Conservation (phyloP, 2,888 invertebrate species). For the Lasioglossum malachurum region DNA sequence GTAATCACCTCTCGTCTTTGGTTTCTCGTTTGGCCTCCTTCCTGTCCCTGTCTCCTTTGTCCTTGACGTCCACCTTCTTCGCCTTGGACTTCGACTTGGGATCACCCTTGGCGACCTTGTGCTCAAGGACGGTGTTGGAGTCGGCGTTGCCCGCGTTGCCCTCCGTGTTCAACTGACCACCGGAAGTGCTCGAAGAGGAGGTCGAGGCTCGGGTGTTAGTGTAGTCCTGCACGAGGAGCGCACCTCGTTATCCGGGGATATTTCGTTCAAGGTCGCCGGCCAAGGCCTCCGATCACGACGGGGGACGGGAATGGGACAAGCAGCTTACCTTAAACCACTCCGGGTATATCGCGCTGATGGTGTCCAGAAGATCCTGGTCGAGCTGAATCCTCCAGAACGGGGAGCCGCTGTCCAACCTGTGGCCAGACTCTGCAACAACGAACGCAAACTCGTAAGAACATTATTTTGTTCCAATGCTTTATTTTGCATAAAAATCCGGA, state of each 20-base stretch:
- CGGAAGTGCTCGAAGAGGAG: constrained; percentile 73
- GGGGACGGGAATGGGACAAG: constrained; percentile 21
- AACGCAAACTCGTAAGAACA: background rate
- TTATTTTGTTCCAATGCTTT: too few relatives aligned
- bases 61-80: constrained; percentile 78
- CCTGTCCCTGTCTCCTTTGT: constrained; percentile 71
- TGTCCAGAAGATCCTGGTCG: constrained; percentile 96
- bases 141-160: constrained; percentile 74
- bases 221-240: constrained; percentile 79
- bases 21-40: constrained; percentile 79
- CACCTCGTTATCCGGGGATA: constrained; percentile 67
- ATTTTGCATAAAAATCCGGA: background rate
- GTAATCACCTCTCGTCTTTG: constrained; percentile 70
- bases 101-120: constrained; percentile 76
- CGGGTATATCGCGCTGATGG: constrained; percentile 96
- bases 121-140: constrained; percentile 74
- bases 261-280: constrained; percentile 55
- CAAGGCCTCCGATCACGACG: constrained; percentile 38
- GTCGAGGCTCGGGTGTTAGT: constrained; percentile 81
- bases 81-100: constrained; percentile 79
- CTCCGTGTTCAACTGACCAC: constrained; percentile 75
- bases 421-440: constrained; percentile 90
- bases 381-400: constrained; percentile 96
- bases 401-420: constrained; percentile 89
- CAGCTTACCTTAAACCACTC: constrained; percentile 93